Conservation (phyloP, 2,888 invertebrate species). For the Mechanitis messenoides region DNA sequence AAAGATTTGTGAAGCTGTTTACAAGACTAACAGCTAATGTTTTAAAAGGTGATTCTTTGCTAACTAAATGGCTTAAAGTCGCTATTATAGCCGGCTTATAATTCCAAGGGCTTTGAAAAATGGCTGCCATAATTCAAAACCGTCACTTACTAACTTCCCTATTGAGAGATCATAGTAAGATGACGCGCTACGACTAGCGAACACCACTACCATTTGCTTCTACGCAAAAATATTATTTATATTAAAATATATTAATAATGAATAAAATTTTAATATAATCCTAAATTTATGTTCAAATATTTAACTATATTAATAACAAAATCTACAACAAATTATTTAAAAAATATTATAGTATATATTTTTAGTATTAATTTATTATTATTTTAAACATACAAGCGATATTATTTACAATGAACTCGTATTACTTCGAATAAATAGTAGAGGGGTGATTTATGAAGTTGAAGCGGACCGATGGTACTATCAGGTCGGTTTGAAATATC, state of each 20-base stretch:
- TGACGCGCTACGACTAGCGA: slow-evolving; percentile 59
- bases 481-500: slow-evolving; percentile 73
- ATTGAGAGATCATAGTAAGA: slow-evolving; percentile 74
- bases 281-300: neutral
- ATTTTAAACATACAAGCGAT: neutral
- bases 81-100: slow-evolving; percentile 61
- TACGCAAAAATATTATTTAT: no score
- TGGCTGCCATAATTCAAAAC: slow-evolving; percentile 67
- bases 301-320: neutral
- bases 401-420: slow-evolving; percentile 30
- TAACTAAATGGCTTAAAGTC: slow-evolving; percentile 64
- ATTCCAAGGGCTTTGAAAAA: slow-evolving; percentile 67
- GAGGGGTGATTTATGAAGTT: slow-evolving; percentile 71
- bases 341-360: no score
- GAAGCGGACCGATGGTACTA: slow-evolving; percentile 65
- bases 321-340: no score
- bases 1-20: slow-evolving; percentile 15
- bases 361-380: neutral
- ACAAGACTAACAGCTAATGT: slow-evolving; percentile 15
- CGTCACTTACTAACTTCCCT: slow-evolving; percentile 73
- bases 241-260: neutral
- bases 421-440: slow-evolving; percentile 71
- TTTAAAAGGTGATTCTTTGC: slow-evolving; percentile 11
- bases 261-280: neutral
- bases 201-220: slow-evolving; percentile 39